Conservation (phyloP, 2,797 vertebrate genomes). For the Nyctalus aviator region DNA sequence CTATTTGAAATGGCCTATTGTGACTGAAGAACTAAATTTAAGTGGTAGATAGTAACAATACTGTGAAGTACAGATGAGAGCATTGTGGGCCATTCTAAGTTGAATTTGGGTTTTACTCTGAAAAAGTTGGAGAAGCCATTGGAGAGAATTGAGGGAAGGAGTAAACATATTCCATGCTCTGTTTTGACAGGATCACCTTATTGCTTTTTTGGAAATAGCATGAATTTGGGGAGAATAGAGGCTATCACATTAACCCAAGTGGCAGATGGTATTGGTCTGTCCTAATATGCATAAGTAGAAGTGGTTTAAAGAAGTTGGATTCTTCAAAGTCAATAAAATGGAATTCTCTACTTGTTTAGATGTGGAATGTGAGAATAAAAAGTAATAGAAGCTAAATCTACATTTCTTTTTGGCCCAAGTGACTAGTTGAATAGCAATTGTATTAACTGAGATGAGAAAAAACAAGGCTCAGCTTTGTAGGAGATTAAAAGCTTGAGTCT, state of each 20-base stretch:
- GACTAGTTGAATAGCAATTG: background rate
- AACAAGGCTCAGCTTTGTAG: background rate
- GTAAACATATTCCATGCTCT: background rate
- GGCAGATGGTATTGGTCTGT: background rate
- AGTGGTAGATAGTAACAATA: background rate
- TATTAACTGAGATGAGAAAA: background rate
- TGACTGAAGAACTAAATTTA: background rate
- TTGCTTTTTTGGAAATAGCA: background rate
- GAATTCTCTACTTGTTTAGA: background rate
- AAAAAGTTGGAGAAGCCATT: background rate
- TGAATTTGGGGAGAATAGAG: background rate
- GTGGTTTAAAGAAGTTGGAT: background rate
- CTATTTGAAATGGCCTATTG: background rate
- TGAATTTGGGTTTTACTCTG: background rate
- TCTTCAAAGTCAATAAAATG: background rate
- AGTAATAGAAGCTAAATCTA: background rate
- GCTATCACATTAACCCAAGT: background rate
- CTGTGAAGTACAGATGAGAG: background rate
- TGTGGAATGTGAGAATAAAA: background rate
- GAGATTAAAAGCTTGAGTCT: background rate
- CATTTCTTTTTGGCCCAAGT: background rate
- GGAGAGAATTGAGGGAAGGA: background rate
- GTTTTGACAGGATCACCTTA: background rate
- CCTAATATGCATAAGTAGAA: rapidly evolving
- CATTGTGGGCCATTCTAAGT: background rate